A percentile compares a stretch with the other conserved stretches of the same genome.
Evolutionary conservation across 2,888 invertebrate genomes (phyloP).

Genomic region (Mellilla xanthometata): DNA sequence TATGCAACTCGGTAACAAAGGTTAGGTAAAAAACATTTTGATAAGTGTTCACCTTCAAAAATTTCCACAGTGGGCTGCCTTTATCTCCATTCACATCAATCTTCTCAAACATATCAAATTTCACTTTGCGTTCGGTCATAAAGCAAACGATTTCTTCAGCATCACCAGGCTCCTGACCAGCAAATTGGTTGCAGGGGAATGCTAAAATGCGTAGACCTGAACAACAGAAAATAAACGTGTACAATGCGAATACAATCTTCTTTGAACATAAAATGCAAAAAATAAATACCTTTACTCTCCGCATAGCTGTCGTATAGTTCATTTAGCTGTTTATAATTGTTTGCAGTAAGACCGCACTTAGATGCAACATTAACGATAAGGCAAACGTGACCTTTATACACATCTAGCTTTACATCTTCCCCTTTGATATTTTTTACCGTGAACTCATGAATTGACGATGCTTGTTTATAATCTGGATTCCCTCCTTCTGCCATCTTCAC

Average conservation of each 20-base stretch:
- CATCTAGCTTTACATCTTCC: constrained; percentile 89
- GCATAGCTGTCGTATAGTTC: constrained; percentile 88
- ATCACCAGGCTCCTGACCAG: constrained; percentile 86
- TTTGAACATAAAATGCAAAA: no score
- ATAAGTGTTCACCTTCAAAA: constrained; percentile 76
- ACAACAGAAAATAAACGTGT: not conserved
- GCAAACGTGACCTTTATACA: constrained; percentile 91
- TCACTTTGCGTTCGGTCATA: constrained; percentile 84
- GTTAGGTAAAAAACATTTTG: no score
- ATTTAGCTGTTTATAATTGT: constrained; percentile 92
- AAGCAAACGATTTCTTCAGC: constrained; percentile 85
- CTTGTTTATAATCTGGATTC: constrained; percentile 85
- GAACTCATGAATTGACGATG: constrained; percentile 91
- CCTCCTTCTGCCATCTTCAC: constrained; percentile 48
- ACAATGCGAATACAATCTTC: no score
- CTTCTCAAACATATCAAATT: constrained; percentile 87
- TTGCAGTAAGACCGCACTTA: constrained; percentile 91
- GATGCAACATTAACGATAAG: constrained; percentile 95
- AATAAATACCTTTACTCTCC: constrained; percentile 81
- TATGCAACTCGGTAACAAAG: no score
- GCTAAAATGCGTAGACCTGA: constrained; percentile 86
- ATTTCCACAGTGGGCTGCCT: constrained; percentile 86
- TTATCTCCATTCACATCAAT: constrained; percentile 86
- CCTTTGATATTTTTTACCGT: constrained; percentile 91
- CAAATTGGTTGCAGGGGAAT: constrained; percentile 95